A percentile compares a stretch with the other conserved stretches of the same genome.
Evolutionary conservation across 2,888 invertebrate species (phyloP).

Genomic region (Linyphia triangularis): DNA sequence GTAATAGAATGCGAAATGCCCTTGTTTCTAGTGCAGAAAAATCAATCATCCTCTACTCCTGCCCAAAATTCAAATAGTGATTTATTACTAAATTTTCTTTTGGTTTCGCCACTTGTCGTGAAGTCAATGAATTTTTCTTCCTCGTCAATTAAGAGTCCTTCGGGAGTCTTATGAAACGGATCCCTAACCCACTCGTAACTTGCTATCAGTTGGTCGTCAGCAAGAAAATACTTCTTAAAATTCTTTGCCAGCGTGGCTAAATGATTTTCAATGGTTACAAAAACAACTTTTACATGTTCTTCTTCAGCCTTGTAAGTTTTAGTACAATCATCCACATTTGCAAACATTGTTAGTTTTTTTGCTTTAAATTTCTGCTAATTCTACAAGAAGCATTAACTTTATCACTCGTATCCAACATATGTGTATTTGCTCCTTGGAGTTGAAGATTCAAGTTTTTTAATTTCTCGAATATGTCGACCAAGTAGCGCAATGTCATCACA

Average conservation of each 20-base stretch:
- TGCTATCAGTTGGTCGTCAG: slow-evolving; percentile 55
- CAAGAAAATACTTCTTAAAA: slow-evolving; percentile 59
- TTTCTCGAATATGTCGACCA: slow-evolving; percentile 35
- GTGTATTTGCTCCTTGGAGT: slow-evolving; percentile 28
- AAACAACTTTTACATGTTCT: slow-evolving; percentile 17
- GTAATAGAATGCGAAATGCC: no score
- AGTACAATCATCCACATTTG: no score
- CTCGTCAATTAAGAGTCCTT: no score
- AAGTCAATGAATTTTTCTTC: no score
- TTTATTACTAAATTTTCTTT: no score
- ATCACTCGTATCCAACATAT: slow-evolving; percentile 7
- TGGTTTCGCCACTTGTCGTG: no score
- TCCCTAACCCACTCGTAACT: slow-evolving; percentile 69
- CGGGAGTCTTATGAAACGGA: slow-evolving; percentile 52
- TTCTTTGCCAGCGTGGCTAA: slow-evolving; percentile 18
- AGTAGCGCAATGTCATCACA: slow-evolving; percentile 33
- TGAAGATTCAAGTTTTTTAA: slow-evolving; percentile 29
- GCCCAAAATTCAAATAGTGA: no score
- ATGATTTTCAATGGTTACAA: neutral
- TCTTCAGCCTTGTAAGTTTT: no score
- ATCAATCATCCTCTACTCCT: no score
- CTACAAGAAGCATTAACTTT: slow-evolving; percentile 53
- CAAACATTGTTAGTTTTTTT: no score
- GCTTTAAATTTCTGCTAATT: no score
- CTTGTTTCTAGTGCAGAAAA: no score